Evolutionary conservation across 2,113 vertebrate genomes (phyloP).

Genomic region (Eidolon helvum): DNA sequence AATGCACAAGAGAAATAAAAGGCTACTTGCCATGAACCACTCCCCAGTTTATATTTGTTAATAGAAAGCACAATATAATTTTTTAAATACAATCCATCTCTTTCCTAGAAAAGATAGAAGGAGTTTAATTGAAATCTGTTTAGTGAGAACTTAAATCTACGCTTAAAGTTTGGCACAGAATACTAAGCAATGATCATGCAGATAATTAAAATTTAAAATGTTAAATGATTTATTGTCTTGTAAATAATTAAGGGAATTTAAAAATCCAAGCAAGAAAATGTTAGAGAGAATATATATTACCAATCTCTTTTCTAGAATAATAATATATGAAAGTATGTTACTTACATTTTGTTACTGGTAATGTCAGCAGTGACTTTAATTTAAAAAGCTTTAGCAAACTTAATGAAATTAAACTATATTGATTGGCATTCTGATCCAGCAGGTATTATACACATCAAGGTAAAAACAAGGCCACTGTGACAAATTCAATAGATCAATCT

Average conservation of each 20-base stretch:
- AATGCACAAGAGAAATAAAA: slow-evolving; percentile 71
- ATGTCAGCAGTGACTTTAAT: slow-evolving; percentile 56
- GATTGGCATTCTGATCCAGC: slow-evolving; percentile 72
- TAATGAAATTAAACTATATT: slow-evolving; percentile 76
- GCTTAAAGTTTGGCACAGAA: slow-evolving; percentile 83
- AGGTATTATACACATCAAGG: slow-evolving; percentile 75
- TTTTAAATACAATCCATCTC: slow-evolving; percentile 71
- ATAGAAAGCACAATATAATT: slow-evolving; percentile 43
- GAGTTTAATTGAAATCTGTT: slow-evolving; percentile 81
- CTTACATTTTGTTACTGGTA: slow-evolving; percentile 51
- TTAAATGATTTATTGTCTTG: slow-evolving; percentile 86
- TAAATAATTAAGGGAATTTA: slow-evolving; percentile 85
- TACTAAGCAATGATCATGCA: slow-evolving; percentile 81
- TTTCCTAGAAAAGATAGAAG: slow-evolving; percentile 60
- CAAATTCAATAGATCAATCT: slow-evolving; percentile 76
- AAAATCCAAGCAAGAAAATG: slow-evolving; percentile 80
- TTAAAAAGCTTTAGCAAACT: slow-evolving; percentile 77
- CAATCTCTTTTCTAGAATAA: slow-evolving; percentile 61
- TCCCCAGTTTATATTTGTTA: slow-evolving; percentile 52
- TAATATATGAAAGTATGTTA: slow-evolving; percentile 40
- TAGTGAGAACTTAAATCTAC: slow-evolving; percentile 79
- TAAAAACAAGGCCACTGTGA: slow-evolving; percentile 75
- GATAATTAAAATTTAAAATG: slow-evolving; percentile 87
- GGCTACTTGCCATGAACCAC: slow-evolving; percentile 50
- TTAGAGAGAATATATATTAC: slow-evolving; percentile 64